Evolutionary conservation across 2,888 invertebrate species (phyloP), one percentile per base, ranked within the genome.

Genomic region (Electrophaes corylata): DNA sequence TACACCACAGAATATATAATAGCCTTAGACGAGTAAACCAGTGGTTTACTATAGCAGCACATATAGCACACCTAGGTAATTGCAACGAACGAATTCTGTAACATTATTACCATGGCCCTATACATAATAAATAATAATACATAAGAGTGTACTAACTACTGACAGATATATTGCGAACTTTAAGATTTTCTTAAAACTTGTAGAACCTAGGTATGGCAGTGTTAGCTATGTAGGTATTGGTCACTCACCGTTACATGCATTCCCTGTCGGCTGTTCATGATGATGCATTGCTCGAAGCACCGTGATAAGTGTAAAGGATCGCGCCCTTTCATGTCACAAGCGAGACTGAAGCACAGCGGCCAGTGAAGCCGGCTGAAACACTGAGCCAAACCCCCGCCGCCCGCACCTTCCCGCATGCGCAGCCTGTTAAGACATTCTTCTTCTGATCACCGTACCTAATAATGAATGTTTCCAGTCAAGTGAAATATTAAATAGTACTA

Each of bases 211-310:
- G 26, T 29, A 29, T 29, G 2, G 10, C 26, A 29, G 10, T 29
- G 26, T 29, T 29, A 29, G 26, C 8, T 29, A 10, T 10, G 26
- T 29, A 59, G 61, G 64, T 54, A 65, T 60, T 60, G 59, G 40
- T 47, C 46, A 88, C 92, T 85, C 65, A 92, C 92, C 92, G 78
- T 92, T 92, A 81, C 90, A 90, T 88, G 89, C 90, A 84, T 90
- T 92, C 88, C 92, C 89, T 92, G 89, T 91, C 87, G 92, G 91
- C 89, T 92, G 93, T 93, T 93, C 94, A 94, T 94, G 92, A 83
- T 93, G 93, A 94, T 94, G 93, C 94, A 94, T 94, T 93, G 93
- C 94, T 94, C 92, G 93, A 91, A 92, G 92, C 92, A 93, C 93
- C 93, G 93, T 91, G 86, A 81, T 87, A 85, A 84, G 86, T 86